phyloP scores from a whole-genome alignment of 2,888 invertebrate species.

The Scrobipalpa costella region DNA sequence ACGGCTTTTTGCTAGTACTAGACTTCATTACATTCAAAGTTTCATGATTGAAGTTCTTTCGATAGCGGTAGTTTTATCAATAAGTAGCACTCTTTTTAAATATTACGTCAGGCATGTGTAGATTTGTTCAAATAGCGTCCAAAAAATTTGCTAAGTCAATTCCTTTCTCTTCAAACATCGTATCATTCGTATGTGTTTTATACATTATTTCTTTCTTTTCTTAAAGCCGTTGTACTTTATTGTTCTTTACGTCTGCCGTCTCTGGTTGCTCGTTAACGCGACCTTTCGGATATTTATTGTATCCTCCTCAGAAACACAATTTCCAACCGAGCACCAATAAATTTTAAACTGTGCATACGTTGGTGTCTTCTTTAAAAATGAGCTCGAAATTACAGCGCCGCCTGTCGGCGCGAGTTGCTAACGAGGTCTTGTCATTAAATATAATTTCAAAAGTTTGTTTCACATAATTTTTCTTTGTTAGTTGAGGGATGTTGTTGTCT shows the following conservation, averaged over 20 bases:
- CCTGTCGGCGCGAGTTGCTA: slow-evolving; percentile 32
- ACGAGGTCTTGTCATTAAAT: slow-evolving; percentile 27
- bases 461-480: slow-evolving; percentile 27
- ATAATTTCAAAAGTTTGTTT: slow-evolving; percentile 21
- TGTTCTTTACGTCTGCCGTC: slow-evolving; percentile 69
- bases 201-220: slow-evolving; percentile 61
- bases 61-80: too few species aligned
- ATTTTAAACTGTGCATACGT: slow-evolving; percentile 60
- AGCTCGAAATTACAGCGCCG: slow-evolving; percentile 37
- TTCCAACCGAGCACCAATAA: slow-evolving; percentile 71
- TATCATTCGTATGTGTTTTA: slow-evolving; percentile 45
- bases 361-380: slow-evolving; percentile 45
- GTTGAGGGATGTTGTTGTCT: background rate
- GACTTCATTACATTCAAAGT: too few species aligned
- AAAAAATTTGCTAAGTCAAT: background rate
- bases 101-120: background rate
- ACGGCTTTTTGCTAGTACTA: too few species aligned
- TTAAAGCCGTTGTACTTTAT: slow-evolving; percentile 69
- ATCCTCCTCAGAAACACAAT: slow-evolving; percentile 78
- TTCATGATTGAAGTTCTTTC: too few species aligned
- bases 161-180: slow-evolving; percentile 39
- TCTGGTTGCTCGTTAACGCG: slow-evolving; percentile 75
- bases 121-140: background rate
- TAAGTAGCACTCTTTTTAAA: too few species aligned
- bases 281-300: slow-evolving; percentile 78